Evolutionary conservation across 2,888 invertebrate genomes (phyloP).

Genomic region (Trypoxylon attenuatum): DNA sequence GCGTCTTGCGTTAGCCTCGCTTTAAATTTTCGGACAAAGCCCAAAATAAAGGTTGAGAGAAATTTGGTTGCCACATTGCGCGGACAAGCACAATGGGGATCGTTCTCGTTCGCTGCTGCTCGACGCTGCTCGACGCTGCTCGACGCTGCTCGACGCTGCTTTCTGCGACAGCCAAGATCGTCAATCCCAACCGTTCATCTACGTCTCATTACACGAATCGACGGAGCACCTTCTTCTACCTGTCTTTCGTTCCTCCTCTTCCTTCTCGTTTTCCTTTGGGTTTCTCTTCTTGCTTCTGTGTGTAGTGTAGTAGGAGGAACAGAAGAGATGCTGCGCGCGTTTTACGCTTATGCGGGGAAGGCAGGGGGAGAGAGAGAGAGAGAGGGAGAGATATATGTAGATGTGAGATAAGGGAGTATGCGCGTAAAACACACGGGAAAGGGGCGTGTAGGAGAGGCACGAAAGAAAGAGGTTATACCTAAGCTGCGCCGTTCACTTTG

Average conservation of each 20-base stretch:
- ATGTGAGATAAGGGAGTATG: neutral
- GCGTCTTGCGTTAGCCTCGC: no score
- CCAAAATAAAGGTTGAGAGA: no score
- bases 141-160: conserved; percentile 1
- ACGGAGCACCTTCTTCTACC: neutral
- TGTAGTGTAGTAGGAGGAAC: conserved; percentile 14
- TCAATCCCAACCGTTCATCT: conserved; percentile 1
- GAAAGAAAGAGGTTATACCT: neutral
- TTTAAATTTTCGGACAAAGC: no score
- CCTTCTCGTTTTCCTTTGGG: neutral
- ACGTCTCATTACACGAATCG: neutral
- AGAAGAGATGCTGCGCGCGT: conserved; percentile 6
- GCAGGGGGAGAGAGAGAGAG: neutral
- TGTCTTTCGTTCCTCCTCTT: neutral
- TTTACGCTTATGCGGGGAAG: neutral
- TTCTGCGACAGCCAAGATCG: no score
- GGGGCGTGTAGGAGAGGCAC: neutral
- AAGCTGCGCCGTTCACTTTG: neutral
- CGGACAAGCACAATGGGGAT: no score
- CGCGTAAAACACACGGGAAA: neutral
- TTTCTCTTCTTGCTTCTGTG: neutral
- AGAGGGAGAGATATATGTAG: neutral
- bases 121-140: conserved; percentile 3
- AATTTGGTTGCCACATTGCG: no score
- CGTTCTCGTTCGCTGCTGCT: conserved; percentile 4